phyloP scores from a whole-genome alignment of 2,888 invertebrate genomes.

The Amorpha juglandis region DNA sequence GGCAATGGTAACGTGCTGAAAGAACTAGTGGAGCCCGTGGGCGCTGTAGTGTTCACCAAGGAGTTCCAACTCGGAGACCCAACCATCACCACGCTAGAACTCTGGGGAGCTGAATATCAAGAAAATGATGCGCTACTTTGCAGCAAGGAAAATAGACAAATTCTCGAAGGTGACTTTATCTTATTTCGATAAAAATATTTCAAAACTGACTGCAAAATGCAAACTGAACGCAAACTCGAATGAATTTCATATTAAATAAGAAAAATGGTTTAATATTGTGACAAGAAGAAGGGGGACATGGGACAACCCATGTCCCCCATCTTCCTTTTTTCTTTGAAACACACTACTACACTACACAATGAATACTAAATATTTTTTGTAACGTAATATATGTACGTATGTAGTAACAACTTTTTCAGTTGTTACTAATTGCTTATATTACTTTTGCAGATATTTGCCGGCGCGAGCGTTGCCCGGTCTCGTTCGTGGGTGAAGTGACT shows the following conservation, averaged over 20 bases:
- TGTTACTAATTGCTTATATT: neutral
- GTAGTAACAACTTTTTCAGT: neutral
- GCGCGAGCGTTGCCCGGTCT: constrained; percentile 96
- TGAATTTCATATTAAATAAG: too few relatives aligned
- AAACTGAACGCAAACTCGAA: too few relatives aligned
- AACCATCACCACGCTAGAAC: constrained; percentile 95
- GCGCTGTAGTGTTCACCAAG: constrained; percentile 94
- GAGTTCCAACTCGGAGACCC: constrained; percentile 97
- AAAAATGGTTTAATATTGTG: too few relatives aligned
- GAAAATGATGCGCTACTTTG: constrained; percentile 97
- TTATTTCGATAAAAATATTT: too few relatives aligned
- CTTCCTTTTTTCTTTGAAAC: too few relatives aligned
- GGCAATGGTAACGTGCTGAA: constrained; percentile 99
- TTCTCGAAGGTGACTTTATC: constrained; percentile 86
- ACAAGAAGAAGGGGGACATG: too few relatives aligned
- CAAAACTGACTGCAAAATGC: too few relatives aligned
- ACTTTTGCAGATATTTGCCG: constrained; percentile 86
- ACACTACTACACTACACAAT: too few relatives aligned
- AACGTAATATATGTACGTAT: too few relatives aligned
- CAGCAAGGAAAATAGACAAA: constrained; percentile 84
- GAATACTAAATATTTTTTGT: too few relatives aligned
- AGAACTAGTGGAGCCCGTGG: constrained; percentile 97
- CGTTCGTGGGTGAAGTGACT: constrained; percentile 96
- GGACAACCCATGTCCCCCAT: too few relatives aligned
- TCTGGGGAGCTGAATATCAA: constrained; percentile 99